Conservation (phyloP, 2,113 vertebrate genomes). For the Reinhardtius hippoglossoides region DNA sequence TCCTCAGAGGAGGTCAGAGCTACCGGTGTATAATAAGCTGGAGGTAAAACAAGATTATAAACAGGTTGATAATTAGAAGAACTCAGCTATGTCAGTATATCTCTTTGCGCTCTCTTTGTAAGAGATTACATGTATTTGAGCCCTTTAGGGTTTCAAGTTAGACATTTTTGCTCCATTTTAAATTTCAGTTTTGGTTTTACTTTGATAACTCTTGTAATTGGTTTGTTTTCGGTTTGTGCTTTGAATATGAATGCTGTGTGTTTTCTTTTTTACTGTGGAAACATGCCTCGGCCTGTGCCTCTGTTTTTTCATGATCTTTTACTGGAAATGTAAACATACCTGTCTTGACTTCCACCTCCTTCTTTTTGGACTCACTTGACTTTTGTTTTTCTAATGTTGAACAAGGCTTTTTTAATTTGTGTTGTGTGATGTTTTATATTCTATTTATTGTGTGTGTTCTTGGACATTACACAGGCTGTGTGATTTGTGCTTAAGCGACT, state of each 20-base stretch:
- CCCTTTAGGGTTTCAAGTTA: conserved; percentile 64
- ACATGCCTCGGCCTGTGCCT: conserved; percentile 34
- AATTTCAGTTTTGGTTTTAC: conserved; percentile 35
- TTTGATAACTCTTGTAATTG: conserved; percentile 29
- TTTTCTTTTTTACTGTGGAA: conserved; percentile 17
- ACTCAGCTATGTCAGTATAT: conserved; percentile 29
- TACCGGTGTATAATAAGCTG: conserved; percentile 22
- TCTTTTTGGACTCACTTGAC: conserved; percentile 26
- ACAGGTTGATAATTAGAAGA: conserved; percentile 39
- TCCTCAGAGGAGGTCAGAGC: conserved; percentile 13
- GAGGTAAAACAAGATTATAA: conserved; percentile 20
- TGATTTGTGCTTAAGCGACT: conserved; percentile 67
- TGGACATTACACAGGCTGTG: conserved; percentile 63
- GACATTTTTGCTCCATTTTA: conserved; percentile 54
- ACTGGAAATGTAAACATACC: conserved; percentile 33
- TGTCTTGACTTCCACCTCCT: conserved; percentile 36
- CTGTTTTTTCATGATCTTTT: conserved; percentile 12
- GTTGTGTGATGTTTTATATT: conserved; percentile 60
- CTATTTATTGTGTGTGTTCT: conserved; percentile 74
- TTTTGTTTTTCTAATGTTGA: conserved; percentile 13
- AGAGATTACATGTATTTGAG: conserved; percentile 75
- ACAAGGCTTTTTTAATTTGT: conserved; percentile 45
- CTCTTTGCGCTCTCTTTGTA: conserved; percentile 78
- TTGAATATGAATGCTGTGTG: conserved; percentile 46
- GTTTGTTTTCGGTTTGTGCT: conserved; percentile 29